Percentiles rank a stretch among this genome's conserved stretches.
phyloP scores from a whole-genome alignment of 92 coral and sea anemone species.

The Anthopleura xanthogrammica region DNA sequence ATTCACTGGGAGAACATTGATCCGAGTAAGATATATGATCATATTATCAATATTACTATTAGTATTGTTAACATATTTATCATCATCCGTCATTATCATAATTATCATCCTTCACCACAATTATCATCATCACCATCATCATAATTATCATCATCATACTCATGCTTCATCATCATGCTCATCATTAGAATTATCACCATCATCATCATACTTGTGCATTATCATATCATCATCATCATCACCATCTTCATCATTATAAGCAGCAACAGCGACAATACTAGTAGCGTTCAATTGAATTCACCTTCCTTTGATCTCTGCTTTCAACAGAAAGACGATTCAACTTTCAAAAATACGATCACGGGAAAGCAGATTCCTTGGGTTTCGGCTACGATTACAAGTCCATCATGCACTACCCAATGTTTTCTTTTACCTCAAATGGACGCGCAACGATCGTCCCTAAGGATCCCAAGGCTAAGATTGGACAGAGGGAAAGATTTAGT shows the following conservation, averaged over 20 bases:
- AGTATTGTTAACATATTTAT: no score
- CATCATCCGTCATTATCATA: no score
- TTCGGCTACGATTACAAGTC: constrained; percentile 41
- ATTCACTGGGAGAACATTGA: constrained; percentile 44
- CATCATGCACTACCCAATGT: constrained; percentile 57
- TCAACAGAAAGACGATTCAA: constrained; percentile 22
- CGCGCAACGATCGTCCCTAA: constrained; percentile 46
- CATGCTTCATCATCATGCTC: no score
- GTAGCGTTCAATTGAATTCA: neutral
- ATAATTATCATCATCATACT: no score
- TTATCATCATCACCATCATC: no score
- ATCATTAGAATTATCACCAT: no score
- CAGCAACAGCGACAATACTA: neutral
- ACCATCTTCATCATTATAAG: neutral
- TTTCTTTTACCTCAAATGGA: constrained; percentile 45
- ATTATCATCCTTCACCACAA: no score
- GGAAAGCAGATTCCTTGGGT: constrained; percentile 51
- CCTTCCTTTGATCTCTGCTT: neutral
- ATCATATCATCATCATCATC: no score
- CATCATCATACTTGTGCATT: no score
- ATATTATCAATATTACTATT: no score
- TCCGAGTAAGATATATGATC: constrained; percentile 13
- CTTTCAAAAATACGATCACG: constrained; percentile 54
- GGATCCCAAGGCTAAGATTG: constrained; percentile 27
- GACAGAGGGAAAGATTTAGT: constrained; percentile 45